Evolutionary conservation across 2,113 vertebrate species (phyloP).

Genomic region (Myocastor coypus): DNA sequence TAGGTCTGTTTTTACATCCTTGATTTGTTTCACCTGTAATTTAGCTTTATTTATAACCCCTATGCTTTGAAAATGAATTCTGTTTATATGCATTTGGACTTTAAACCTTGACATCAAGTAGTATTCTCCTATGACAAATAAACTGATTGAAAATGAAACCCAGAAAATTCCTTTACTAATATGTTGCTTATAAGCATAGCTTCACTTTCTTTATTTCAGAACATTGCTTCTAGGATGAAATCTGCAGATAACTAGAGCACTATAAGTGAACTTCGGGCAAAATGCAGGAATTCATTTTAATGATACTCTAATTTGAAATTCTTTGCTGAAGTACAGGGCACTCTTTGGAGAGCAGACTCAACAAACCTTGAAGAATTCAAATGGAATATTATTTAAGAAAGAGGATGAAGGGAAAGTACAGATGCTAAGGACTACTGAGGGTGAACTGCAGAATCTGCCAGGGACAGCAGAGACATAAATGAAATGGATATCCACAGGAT

Average conservation of each 20-base stretch:
- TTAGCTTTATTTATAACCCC: neutral
- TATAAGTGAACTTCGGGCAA: slow-evolving; percentile 54
- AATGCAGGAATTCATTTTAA: slow-evolving; percentile 68
- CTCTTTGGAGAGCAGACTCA: slow-evolving; percentile 71
- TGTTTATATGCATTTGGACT: slow-evolving; percentile 23
- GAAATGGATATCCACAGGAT: slow-evolving; percentile 58
- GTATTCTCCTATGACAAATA: slow-evolving; percentile 43
- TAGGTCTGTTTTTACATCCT: neutral
- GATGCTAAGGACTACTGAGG: slow-evolving; percentile 62
- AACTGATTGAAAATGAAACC: slow-evolving; percentile 57
- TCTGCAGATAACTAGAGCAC: neutral
- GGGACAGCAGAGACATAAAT: slow-evolving; percentile 51
- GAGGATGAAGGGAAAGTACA: slow-evolving; percentile 62
- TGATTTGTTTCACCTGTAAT: neutral
- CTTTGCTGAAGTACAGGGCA: slow-evolving; percentile 62
- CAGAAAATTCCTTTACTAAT: slow-evolving; percentile 37
- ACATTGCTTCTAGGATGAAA: slow-evolving; percentile 15
- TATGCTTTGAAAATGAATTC: neutral
- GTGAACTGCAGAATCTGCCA: slow-evolving; percentile 50
- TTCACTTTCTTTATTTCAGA: slow-evolving; percentile 26
- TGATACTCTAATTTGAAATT: slow-evolving; percentile 71
- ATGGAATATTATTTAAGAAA: slow-evolving; percentile 77
- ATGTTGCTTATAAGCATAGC: neutral
- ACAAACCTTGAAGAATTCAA: slow-evolving; percentile 79
- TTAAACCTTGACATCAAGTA: slow-evolving; percentile 39